These are phyloP conservation scores for Corythaeola cristata DNA, from an alignment of 2,113 vertebrate genomes.

Conservation along the genomic window DNA sequence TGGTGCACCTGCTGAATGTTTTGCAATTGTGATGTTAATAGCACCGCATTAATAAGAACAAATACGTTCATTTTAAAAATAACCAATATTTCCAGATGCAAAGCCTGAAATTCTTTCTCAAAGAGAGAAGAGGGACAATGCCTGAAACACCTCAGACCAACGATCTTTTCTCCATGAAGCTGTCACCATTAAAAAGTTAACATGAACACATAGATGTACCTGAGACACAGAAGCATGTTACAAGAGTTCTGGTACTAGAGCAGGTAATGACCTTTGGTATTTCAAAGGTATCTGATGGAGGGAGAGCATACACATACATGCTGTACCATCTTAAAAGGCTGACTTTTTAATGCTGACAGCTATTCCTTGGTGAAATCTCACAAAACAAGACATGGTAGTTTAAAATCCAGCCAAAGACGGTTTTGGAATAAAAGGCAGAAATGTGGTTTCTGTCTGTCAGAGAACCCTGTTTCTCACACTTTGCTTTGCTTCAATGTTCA, in stretches of 20 bases:
- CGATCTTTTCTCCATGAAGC: not conserved
- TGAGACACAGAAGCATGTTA: not conserved
- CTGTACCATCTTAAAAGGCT: not conserved
- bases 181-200: not conserved
- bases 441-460: not conserved
- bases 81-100: not conserved
- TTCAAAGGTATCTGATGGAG: not conserved
- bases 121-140: not conserved
- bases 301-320: not conserved
- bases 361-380: slow-evolving; percentile 9
- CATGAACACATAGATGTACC: not conserved
- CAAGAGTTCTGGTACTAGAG: not conserved
- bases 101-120: not conserved
- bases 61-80: not conserved
- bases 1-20: not conserved
- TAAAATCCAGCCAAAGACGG: not conserved
- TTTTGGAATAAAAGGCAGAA: not conserved
- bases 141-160: not conserved
- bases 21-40: not conserved
- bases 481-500: not conserved
- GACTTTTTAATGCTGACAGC: slow-evolving; percentile 24
- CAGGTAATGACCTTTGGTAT: slow-evolving; percentile 44
- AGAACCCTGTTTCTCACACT: not conserved
- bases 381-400: not conserved
- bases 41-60: not conserved